Base-by-base conservation (phyloP, 2,888 invertebrate species). In the Heliconius erato region DNA sequence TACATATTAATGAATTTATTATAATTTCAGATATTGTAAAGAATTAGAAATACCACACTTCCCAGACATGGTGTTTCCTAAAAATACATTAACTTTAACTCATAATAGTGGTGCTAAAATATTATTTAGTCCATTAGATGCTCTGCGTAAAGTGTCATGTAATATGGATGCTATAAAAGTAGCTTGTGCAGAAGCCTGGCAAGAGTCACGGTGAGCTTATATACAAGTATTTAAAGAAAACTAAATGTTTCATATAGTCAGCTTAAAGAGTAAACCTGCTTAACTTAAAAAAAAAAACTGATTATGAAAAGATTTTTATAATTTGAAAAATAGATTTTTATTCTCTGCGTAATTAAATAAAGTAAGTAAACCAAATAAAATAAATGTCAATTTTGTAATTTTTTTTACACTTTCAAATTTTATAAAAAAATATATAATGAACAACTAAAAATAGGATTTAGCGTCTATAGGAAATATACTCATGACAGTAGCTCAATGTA, bases 21-120 rank as follows among this genome's bases (percentile, higher is more conserved):
- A 80, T 82, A 84, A 88, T 95, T 96, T 79, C 91, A 98, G 98
- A 87, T 99, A 97, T 90, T 97, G 97, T 80, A 97, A 96, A 87
- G 96, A 97, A 67, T 93, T 99, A 83, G 96, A 97, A 82, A 96
- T 99, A 87, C 99, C 99, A n/a, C 98, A 99, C 91, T 96, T 99
- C 88, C 99, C 99, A 9, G 99, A 99, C 91, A 99, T 99, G 99
- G 98, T 99, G 35, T 99, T 99, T 95, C 98, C 99, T 32, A 98
- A 98, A 88, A 99, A 99, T 91, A 93, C 97, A 84, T 94, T 99
- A 65, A 95, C 95, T 49, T 90, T 99, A 68, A 93, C 94, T 74
- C 98, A 99, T 91, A 94, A 94, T 80, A 96, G 95, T 90, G 98
- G 98, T 82, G 97, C 97, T 68, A 91, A 91, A 16, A 96, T 99